Base-by-base conservation (phyloP, 2,888 invertebrate species). In the Dasypolia templi region DNA sequence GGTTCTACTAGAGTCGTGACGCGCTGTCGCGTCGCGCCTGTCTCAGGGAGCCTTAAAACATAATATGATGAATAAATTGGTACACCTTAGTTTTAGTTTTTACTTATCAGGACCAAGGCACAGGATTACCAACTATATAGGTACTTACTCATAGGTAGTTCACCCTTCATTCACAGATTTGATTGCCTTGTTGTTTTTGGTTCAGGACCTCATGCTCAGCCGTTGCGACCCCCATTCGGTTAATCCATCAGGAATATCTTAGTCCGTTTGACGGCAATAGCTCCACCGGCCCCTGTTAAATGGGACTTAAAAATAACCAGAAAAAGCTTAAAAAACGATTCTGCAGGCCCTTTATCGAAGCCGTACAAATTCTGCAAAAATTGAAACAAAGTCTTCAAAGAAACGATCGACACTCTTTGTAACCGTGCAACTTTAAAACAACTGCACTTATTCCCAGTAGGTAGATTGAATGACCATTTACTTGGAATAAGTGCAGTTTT, bases 361-460 rank as follows among this genome's bases (percentile, higher is more conserved):
- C 39, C 58, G 32, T 53, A 56, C 12, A 59, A 75, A 53, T 44
- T 22, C 53, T 35, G 35, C 26, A 76, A 62, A 66, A 32, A 70
- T 32, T 55, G 4, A 59, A 75, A 82, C 61, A 68, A 70, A 71
- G 58, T 66, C 17, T 70, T 55, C 67, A 58, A 69, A 71, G 71
- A 56, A 83, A 69, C 77, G 51, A 75, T 77, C 79, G 72, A 72
- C 74, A 39, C 39, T 66, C 69, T 68, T 73, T 72, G 72, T 75
- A 79, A 46, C 82, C 69, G 72, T 70, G 59, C 63, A 76, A 81
- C 81, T 85, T 82, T 68, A 63, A 79, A 83, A 79, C 79, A 79
- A 84, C 77, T 77, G 81, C 85, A 83, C 81, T 87, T 84, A 79
- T 79, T 85, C 78, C 35, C 39, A 81, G 81, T 77, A 76, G 78